These are phyloP conservation scores for Lepeophtheirus salmonis DNA, from an alignment of 1,140 invertebrate species.

Conservation along the genomic window DNA sequence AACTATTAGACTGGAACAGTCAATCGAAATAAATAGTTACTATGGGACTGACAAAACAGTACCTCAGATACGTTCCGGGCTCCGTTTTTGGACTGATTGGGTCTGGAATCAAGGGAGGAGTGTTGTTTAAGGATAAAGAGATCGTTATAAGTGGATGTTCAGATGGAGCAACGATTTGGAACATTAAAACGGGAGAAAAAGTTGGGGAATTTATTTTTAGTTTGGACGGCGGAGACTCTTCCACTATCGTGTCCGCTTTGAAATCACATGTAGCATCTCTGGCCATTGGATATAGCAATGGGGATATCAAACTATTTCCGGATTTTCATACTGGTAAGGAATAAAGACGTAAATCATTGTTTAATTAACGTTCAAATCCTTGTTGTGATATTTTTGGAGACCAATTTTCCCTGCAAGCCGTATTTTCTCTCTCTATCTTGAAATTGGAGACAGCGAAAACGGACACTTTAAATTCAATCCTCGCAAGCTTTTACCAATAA, in stretches of 20 bases:
- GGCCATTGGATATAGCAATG: slow-evolving; percentile 79
- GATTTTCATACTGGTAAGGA: slow-evolving; percentile 16
- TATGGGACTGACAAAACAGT: slow-evolving; percentile 93
- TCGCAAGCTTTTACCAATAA: no score
- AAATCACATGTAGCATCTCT: slow-evolving; percentile 51
- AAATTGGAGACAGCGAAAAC: no score
- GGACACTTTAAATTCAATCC: no score
- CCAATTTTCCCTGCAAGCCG: no score
- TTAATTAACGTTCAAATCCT: no score
- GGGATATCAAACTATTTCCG: slow-evolving; percentile 56
- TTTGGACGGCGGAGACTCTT: slow-evolving; percentile 43
- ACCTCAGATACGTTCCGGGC: slow-evolving; percentile 62
- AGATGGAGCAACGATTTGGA: slow-evolving; percentile 85
- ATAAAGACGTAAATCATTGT: slow-evolving; percentile 38
- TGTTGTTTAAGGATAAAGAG: slow-evolving; percentile 46
- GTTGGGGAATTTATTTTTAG: slow-evolving; percentile 31
- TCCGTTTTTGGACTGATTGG: slow-evolving; percentile 68
- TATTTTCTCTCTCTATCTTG: no score
- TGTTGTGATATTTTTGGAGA: no score
- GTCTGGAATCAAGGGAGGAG: slow-evolving; percentile 53
- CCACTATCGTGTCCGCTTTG: slow-evolving; percentile 48
- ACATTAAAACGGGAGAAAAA: slow-evolving; percentile 69
- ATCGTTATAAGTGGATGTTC: slow-evolving; percentile 70
- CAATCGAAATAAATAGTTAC: slow-evolving; percentile 20
- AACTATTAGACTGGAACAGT: neutral